phyloP scores from a whole-genome alignment of 2,113 vertebrate species.

The Bos javanicus region DNA sequence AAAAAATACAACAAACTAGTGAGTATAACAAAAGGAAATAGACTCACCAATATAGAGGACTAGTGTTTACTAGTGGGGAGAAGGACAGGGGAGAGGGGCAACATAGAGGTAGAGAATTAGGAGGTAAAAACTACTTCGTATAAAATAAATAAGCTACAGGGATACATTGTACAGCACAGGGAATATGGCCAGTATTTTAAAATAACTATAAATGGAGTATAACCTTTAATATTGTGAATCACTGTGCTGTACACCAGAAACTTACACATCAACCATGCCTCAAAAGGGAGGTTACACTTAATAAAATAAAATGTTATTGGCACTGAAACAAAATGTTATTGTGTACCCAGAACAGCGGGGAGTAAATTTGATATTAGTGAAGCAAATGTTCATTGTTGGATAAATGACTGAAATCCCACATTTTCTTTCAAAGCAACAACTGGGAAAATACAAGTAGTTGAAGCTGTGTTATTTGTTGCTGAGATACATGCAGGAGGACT shows the following conservation, averaged over 20 bases:
- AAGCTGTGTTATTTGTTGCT: not conserved
- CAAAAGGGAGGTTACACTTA: not conserved
- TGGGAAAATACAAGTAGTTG: not conserved
- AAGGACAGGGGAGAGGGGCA: not conserved
- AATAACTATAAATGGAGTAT: not conserved
- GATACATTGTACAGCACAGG: not conserved
- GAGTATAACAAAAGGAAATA: not conserved
- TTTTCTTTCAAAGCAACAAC: constrained; percentile 15
- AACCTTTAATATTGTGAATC: not conserved
- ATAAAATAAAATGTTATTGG: constrained; percentile 13
- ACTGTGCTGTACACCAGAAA: not conserved
- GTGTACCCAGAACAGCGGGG: not conserved
- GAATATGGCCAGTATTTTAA: not conserved
- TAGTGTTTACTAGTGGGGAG: not conserved
- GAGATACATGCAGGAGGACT: not conserved
- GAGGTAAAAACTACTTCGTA: not conserved
- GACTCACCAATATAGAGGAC: not conserved
- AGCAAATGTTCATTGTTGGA: constrained; percentile 9
- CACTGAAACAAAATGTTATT: not conserved
- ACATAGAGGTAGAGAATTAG: not conserved
- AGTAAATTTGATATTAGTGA: constrained; percentile 2
- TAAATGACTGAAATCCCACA: not conserved
- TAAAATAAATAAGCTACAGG: not conserved
- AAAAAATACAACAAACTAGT: not conserved
- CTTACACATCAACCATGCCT: not conserved